Conservation (phyloP, 2,888 invertebrate species). For the Phlogophora meticulosa region DNA sequence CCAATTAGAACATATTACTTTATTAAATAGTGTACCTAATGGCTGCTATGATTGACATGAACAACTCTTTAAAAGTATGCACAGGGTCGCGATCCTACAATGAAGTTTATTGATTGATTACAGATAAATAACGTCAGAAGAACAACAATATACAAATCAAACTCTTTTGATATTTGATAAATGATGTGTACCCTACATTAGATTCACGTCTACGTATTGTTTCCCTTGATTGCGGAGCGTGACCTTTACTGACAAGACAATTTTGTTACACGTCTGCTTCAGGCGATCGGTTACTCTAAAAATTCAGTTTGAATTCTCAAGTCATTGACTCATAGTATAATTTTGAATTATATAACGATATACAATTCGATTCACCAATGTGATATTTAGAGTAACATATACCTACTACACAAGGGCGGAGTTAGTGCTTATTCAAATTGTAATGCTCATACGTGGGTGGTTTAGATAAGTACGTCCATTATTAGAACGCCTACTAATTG, state of each 20-base stretch:
- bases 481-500: constrained; percentile 53
- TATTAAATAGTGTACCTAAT: not conserved
- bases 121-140: constrained; percentile 50
- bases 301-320: constrained; percentile 37
- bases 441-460: constrained; percentile 47
- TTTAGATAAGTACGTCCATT: constrained; percentile 33
- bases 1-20: not conserved
- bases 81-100: not conserved
- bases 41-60: constrained; percentile 8
- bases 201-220: constrained; percentile 37
- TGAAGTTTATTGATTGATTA: constrained; percentile 50
- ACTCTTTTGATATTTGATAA: constrained; percentile 61
- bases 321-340: constrained; percentile 31
- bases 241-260: constrained; percentile 56
- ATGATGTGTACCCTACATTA: constrained; percentile 59
- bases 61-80: constrained; percentile 4
- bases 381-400: constrained; percentile 28
- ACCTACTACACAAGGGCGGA: constrained; percentile 41
- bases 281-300: constrained; percentile 46
- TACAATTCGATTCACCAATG: constrained; percentile 16
- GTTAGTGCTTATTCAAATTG: constrained; percentile 38
- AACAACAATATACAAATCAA: constrained; percentile 66
- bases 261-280: constrained; percentile 53
- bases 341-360: constrained; percentile 50
- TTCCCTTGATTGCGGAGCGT: constrained; percentile 51